phyloP scores from a whole-genome alignment of 2,113 vertebrate species.

The Carlito syrichta region DNA sequence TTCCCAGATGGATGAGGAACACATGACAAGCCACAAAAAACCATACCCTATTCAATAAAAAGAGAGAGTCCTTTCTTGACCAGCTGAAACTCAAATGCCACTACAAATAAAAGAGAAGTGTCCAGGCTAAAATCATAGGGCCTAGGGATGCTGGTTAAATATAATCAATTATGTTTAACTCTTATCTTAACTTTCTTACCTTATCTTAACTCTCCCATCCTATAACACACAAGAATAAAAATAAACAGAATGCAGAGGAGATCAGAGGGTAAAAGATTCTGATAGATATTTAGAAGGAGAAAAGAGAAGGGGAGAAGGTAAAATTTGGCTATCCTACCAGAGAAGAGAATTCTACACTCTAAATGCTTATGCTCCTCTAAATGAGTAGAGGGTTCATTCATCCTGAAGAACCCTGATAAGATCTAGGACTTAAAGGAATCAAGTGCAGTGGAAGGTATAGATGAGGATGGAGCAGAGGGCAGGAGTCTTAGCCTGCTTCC shows the following conservation, averaged over 20 bases:
- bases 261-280: not conserved
- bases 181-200: too few relatives aligned
- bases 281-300: not conserved
- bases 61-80: not conserved
- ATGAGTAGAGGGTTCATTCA: not conserved
- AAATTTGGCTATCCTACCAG: not conserved
- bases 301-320: not conserved
- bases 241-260: not conserved
- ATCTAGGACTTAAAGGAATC: not conserved
- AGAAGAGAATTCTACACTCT: not conserved
- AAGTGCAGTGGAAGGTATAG: not conserved
- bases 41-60: not conserved
- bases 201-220: not conserved
- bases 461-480: not conserved
- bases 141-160: not conserved
- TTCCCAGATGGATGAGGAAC: not conserved
- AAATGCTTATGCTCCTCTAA: not conserved
- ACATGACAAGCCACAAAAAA: not conserved
- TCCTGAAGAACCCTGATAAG: not conserved
- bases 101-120: not conserved
- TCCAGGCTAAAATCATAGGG: not conserved
- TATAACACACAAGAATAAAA: not conserved
- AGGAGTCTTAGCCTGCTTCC: not conserved
- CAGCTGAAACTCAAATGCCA: not conserved
- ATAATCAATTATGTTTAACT: not conserved